Conservation (phyloP, 2,888 invertebrate genomes). For the Cheilosia pagana region DNA sequence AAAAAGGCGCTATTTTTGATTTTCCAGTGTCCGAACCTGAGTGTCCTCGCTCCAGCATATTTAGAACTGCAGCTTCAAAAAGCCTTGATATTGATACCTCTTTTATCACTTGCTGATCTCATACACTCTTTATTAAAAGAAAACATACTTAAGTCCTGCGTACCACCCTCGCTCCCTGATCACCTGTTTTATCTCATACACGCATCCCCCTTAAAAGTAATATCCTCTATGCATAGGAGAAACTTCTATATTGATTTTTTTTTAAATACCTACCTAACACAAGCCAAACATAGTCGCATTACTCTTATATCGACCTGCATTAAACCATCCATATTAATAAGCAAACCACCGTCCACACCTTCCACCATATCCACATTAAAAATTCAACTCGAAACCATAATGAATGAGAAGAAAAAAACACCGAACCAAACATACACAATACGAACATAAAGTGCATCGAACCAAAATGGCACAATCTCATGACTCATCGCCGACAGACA, state of each 20-base stretch:
- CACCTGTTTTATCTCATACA: too few relatives aligned
- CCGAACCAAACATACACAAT: constrained; percentile 25
- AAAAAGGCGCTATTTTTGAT: too few relatives aligned
- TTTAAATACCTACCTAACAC: constrained; percentile 6
- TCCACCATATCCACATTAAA: constrained; percentile 46
- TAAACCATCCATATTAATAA: constrained; percentile 51
- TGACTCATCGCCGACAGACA: constrained; percentile 71
- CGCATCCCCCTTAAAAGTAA: too few relatives aligned
- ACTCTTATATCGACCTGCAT: constrained; percentile 53
- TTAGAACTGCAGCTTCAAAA: too few relatives aligned
- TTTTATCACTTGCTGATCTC: too few relatives aligned
- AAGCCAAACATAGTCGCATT: constrained; percentile 45
- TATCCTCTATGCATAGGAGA: too few relatives aligned
- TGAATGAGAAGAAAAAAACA: constrained; percentile 21
- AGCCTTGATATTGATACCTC: too few relatives aligned
- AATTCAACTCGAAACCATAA: constrained; percentile 52
- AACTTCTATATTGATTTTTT: background rate
- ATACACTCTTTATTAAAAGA: too few relatives aligned
- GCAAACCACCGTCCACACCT: constrained; percentile 50
- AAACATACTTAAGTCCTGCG: too few relatives aligned
- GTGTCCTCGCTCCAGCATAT: too few relatives aligned
- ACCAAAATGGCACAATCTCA: constrained; percentile 72
- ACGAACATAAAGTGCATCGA: constrained; percentile 69
- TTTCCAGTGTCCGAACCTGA: too few relatives aligned
- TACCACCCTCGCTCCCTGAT: too few relatives aligned